Conservation (phyloP, 2,797 vertebrate species). For the Acanthurus lineatus region DNA sequence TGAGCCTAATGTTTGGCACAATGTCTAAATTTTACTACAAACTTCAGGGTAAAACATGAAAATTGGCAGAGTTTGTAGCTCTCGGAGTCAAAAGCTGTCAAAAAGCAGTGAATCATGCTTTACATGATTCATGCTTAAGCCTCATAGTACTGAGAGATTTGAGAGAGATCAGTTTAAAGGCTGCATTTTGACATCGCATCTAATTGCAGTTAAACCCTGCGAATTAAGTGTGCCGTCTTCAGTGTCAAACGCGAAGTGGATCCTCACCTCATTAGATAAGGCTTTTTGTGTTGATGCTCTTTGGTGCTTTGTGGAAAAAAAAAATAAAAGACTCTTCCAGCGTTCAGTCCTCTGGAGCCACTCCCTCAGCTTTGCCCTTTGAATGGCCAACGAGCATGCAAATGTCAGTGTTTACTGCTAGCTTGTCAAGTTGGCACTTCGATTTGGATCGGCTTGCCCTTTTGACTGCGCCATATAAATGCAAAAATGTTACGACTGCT, state of each 20-base stretch:
- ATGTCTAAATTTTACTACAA: background rate
- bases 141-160: background rate
- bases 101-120: background rate
- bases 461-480: conserved; percentile 71
- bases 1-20: background rate
- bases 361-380: conserved; percentile 75
- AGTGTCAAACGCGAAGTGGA: background rate
- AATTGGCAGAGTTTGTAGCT: background rate
- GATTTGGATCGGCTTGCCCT: conserved; percentile 52
- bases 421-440: conserved; percentile 60
- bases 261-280: background rate
- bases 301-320: background rate
- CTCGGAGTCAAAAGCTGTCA: background rate
- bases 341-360: background rate
- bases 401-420: conserved; percentile 75
- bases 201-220: background rate
- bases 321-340: background rate
- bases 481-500: conserved; percentile 61
- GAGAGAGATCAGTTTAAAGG: background rate
- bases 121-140: background rate
- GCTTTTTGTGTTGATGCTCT: background rate
- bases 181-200: background rate
- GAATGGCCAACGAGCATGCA: conserved; percentile 77
- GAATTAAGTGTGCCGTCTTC: background rate
- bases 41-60: background rate